Base-by-base conservation (phyloP, 2,888 invertebrate species). In the Acanthococcus lagerstroemiae region DNA sequence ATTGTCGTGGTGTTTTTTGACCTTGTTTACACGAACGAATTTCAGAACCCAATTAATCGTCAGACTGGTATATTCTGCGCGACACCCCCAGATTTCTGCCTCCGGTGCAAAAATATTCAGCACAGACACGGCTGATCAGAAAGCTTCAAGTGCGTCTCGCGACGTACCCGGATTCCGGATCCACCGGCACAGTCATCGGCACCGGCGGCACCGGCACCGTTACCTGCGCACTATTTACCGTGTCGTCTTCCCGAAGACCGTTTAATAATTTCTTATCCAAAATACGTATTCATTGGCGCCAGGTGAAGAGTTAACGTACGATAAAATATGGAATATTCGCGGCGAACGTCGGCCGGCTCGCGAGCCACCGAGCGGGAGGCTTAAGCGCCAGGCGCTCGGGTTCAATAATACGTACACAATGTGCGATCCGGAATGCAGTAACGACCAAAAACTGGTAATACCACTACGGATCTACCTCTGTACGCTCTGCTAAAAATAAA, bases 351-450 rank as follows among this genome's bases (percentile, higher is more conserved):
- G 37, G n/a, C n/a, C n/a, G n/a, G n/a, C n/a, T 37, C 12, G 37
- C n/a, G 2, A 37, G 12, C 12, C 37, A 15, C 37, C 12, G n/a
- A n/a, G 37, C 37, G 37, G 37, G 37, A 37, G 37, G 37, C 37
- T 52, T 19, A 26, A 50, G 61, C 61, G 61, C 61, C 61, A 61
- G 61, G 61, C 61, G 61, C 52, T 50, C 24, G 27, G 15, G 19
- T 24, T 44, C 46, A 58, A 26, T 25, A 44, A 44, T 19, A 46
- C 45, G 44, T 50, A 30, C 48, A 61, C 61, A 61, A 61, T 61
- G 61, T 61, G 61, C 61, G 50, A 24, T 26, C 26, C 27, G 61
- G 61, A 61, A 61, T 50, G 61, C 21, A 27, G 52, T 50, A 61
- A 50, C 30, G 61, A 27, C 26, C 30, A 17, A n/a, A 58, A n/a